A percentile compares a stretch with the other conserved stretches of the same genome.
phyloP scores from a whole-genome alignment of 2,888 invertebrate species.

The Seira ritae region DNA sequence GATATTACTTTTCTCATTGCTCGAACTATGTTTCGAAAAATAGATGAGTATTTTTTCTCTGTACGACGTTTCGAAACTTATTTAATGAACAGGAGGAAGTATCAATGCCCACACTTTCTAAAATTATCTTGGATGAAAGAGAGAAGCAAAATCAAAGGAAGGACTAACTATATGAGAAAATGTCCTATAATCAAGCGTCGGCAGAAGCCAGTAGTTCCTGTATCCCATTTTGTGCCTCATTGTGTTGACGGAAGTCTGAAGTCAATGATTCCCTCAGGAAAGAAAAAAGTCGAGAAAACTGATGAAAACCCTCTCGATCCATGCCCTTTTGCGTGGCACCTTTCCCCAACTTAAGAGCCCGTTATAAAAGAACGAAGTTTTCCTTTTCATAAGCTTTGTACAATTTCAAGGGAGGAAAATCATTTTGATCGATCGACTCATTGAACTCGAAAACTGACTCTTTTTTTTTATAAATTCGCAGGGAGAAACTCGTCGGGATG shows the following conservation, averaged over 20 bases:
- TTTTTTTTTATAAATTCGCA: conserved; percentile 54
- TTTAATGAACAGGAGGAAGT: too few relatives aligned
- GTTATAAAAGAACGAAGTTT: neutral
- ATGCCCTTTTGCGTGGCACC: neutral
- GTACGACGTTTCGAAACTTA: too few relatives aligned
- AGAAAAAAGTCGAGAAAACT: conserved; percentile 38
- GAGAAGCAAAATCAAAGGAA: too few relatives aligned
- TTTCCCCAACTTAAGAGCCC: neutral
- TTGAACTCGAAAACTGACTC: conserved; percentile 65
- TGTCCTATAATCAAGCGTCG: too few relatives aligned
- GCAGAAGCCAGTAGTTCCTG: neutral
- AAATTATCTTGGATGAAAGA: too few relatives aligned
- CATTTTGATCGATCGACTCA: conserved; percentile 67
- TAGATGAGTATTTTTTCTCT: too few relatives aligned
- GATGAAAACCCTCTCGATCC: neutral
- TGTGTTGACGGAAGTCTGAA: conserved; percentile 55
- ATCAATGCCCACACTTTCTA: too few relatives aligned
- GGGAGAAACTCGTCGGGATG: conserved; percentile 73
- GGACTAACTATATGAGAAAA: too few relatives aligned
- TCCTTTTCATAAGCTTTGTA: neutral
- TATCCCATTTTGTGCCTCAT: conserved; percentile 1
- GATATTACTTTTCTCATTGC: too few relatives aligned
- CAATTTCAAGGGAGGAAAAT: conserved; percentile 30
- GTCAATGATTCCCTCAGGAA: conserved; percentile 64
- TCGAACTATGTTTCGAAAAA: too few relatives aligned